Evolutionary conservation across 1,140 invertebrate genomes (phyloP), one percentile per base, ranked within the genome.

Genomic region (Drosophila albomicans): DNA sequence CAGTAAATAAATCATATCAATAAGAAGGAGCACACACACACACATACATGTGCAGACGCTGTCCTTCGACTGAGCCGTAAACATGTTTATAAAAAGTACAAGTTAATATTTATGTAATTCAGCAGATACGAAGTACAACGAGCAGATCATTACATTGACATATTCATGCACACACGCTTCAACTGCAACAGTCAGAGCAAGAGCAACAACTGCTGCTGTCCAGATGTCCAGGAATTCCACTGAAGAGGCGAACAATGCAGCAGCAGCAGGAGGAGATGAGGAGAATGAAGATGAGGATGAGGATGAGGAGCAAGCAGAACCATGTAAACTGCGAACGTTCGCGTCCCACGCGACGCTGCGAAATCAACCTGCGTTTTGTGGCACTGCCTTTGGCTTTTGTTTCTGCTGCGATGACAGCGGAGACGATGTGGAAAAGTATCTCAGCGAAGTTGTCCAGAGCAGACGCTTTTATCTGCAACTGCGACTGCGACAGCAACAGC

Each of bases 71-170:
- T 25, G 68, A 32, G 57, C 30, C 28, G 68, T 79, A 71, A 75
- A 87, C 82, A 84, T 87, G 82, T 87, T 87, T 87, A 84, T 87
- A 88, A 87, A 87, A 87, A 87, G 84, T 87, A 87, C 82, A 87
- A 87, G 82, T 87, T 87, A 87, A 87, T 87, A 87, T 87, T 87
- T 87, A 87, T 87, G 84, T 87, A 87, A 87, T 88, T 74, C 82
- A 73, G 82, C 63, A 71, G 79, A 88, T 78, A 67, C 79, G 62
- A 67, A 67, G 66, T 54, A 78, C 59, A 63, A 65, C 58, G 35
- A 64, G 35, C 54, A 88, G 84, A 88, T 88, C 82, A 87, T 87
- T 87, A 87, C 82, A 88, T 87, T 87, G 82, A 88, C 79, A 88
- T 88, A 88, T 88, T 88, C 84, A 87, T 76, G 82, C 68, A 61